A percentile compares a stretch with the other conserved stretches of the same genome.
phyloP scores from a whole-genome alignment of 2,797 vertebrate genomes.

The Sus cebifrons region DNA sequence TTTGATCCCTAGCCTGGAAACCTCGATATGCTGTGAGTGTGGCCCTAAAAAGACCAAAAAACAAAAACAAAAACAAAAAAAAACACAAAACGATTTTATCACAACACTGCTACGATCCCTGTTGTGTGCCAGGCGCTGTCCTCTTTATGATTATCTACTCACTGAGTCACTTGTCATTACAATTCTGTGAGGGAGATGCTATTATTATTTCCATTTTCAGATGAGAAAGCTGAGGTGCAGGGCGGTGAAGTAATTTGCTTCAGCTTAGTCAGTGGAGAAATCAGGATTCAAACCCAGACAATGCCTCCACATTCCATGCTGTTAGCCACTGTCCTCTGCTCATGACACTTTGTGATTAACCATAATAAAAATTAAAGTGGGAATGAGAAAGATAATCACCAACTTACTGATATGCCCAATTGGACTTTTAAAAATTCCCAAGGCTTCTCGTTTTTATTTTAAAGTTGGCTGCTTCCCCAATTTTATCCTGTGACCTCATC shows the following conservation, averaged over 20 bases:
- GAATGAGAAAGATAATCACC: background rate
- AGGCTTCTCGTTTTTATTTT: slow-evolving; percentile 4
- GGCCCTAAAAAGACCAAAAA: too few relatives aligned
- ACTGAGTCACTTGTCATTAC: background rate
- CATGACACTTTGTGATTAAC: background rate
- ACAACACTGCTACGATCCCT: background rate
- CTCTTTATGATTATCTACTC: background rate
- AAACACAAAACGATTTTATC: background rate
- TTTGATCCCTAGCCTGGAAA: too few relatives aligned
- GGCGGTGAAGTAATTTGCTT: background rate
- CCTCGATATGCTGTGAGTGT: too few relatives aligned
- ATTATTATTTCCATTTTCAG: background rate
- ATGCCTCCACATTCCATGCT: background rate
- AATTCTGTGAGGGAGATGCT: background rate
- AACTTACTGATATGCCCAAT: background rate
- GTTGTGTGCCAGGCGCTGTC: background rate
- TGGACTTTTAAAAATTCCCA: background rate
- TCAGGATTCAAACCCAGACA: background rate
- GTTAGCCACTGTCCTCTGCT: background rate
- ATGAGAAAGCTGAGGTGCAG: slow-evolving; percentile 5
- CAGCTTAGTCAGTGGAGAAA: background rate
- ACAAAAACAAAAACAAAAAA: too few relatives aligned
- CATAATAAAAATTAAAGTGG: background rate
- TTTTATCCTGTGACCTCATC: background rate
- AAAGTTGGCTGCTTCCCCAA: background rate